Percentiles rank a stretch among this genome's conserved stretches.
phyloP scores from a whole-genome alignment of 2,113 vertebrate genomes.

The Steatornis caripensis region DNA sequence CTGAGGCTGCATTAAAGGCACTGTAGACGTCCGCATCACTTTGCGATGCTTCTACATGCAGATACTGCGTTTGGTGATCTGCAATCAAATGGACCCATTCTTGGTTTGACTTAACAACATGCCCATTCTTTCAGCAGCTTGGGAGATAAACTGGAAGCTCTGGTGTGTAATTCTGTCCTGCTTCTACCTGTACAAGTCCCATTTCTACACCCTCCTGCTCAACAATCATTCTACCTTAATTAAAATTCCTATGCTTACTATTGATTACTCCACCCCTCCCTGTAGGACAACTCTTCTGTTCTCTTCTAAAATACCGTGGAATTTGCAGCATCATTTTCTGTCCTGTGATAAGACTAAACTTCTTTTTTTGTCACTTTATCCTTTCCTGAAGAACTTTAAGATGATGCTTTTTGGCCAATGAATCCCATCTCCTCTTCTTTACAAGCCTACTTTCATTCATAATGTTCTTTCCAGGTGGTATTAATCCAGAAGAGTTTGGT shows the following conservation, averaged over 20 bases:
- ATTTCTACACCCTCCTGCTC: neutral
- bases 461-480: neutral
- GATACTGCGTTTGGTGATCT: neutral
- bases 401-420: neutral
- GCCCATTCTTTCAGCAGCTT: neutral
- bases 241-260: neutral
- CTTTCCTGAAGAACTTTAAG: neutral
- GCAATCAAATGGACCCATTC: neutral
- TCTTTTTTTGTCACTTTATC: neutral
- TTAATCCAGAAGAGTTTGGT: neutral
- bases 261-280: neutral
- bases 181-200: neutral
- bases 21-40: neutral
- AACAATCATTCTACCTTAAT: neutral
- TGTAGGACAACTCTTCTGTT: neutral
- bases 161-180: neutral
- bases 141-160: neutral
- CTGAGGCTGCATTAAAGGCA: neutral
- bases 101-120: neutral
- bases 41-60: neutral
- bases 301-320: neutral
- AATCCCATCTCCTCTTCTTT: neutral
- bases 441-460: neutral
- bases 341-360: neutral
- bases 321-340: neutral